Conservation (phyloP, 2,888 invertebrate genomes). For the Trypoxylon attenuatum region DNA sequence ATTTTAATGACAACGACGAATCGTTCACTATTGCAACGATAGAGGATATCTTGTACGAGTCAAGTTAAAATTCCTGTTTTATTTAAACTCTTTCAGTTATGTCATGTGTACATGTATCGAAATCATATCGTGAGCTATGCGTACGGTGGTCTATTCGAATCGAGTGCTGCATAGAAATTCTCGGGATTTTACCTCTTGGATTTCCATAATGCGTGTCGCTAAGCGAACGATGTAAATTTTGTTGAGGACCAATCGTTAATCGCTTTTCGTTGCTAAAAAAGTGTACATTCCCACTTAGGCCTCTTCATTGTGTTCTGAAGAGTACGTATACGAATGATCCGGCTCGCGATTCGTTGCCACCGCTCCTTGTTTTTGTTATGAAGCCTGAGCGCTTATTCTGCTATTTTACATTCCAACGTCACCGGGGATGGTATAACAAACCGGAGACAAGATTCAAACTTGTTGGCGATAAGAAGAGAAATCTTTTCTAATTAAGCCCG, state of each 20-base stretch:
- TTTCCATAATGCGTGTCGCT: no score
- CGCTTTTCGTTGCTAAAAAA: not conserved
- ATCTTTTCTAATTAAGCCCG: slow-evolving; percentile 36
- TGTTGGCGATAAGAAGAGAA: slow-evolving; percentile 5
- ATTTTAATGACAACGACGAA: slow-evolving; percentile 17
- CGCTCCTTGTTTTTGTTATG: slow-evolving; percentile 18
- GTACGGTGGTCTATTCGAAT: no score
- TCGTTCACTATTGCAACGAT: slow-evolving; percentile 28
- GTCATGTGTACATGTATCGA: no score
- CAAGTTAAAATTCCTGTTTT: not conserved
- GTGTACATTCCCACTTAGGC: not conserved
- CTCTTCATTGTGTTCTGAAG: not conserved
- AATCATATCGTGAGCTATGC: no score
- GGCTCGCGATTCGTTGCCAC: slow-evolving; percentile 26
- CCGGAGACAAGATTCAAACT: slow-evolving; percentile 16
- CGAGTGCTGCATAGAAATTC: no score
- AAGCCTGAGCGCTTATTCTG: slow-evolving; percentile 13
- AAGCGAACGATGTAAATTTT: no score
- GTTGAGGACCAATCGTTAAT: not conserved
- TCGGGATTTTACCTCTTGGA: no score
- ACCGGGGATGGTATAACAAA: not conserved
- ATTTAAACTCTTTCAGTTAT: slow-evolving; percentile 3
- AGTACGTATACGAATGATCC: not conserved
- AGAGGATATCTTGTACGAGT: not conserved
- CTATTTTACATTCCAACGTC: slow-evolving; percentile 38